A percentile compares a stretch with the other conserved stretches of the same genome.
Conservation (phyloP, 2,797 vertebrate genomes). For the Dendrocincla tyrannina region DNA sequence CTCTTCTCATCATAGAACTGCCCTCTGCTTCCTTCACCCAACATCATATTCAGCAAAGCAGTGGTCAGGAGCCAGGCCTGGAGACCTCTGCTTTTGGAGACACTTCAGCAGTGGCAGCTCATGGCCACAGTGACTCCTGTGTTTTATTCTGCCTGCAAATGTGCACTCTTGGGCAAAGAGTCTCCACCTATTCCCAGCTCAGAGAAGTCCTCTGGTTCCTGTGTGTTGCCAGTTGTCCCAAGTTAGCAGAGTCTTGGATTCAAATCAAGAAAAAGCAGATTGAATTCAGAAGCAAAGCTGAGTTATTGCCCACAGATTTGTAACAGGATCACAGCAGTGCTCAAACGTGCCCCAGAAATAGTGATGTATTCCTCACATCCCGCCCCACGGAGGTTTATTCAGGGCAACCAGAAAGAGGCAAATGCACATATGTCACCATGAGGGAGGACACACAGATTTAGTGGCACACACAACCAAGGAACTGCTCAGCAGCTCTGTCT, state of each 20-base stretch:
- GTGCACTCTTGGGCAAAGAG: background rate
- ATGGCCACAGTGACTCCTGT: rapidly evolving
- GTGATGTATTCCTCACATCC: background rate
- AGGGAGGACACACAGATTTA: background rate
- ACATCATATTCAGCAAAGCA: background rate
- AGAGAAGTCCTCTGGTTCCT: background rate
- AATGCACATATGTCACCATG: background rate
- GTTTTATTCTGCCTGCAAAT: background rate
- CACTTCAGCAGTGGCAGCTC: background rate
- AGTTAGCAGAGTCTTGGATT: background rate
- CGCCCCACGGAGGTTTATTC: rapidly evolving
- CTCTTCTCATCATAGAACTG: background rate
- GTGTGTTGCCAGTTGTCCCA: background rate
- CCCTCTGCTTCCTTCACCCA: background rate
- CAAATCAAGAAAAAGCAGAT: background rate
- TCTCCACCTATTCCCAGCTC: background rate
- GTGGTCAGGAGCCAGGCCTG: background rate
- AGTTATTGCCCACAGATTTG: background rate
- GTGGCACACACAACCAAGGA: background rate
- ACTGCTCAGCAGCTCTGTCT: background rate
- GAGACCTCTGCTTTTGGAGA: background rate
- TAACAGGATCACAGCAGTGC: background rate
- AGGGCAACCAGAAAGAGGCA: background rate
- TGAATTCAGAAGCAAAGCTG: background rate
- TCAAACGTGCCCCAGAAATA: background rate